Base-by-base conservation (phyloP, 2,797 vertebrate species). In the Cryptoblepharus egeriae region DNA sequence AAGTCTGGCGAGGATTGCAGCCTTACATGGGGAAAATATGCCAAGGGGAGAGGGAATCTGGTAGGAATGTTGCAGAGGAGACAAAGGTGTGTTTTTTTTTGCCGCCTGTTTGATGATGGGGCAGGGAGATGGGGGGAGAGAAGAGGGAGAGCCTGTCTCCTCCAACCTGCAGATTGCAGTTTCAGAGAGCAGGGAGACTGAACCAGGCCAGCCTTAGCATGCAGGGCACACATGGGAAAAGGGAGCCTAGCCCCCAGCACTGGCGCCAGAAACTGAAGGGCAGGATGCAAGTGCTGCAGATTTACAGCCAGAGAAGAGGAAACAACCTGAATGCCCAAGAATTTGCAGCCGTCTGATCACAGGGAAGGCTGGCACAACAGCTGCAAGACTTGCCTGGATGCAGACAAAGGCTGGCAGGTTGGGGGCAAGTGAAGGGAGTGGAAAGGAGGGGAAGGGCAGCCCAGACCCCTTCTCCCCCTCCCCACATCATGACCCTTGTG, bases 281-380 rank as follows among this genome's bases (percentile, higher is more conserved):
- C 95, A 92, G 92, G 91, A 90, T 75, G 77, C 91, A 84, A 95
- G 95, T 92, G 94, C 94, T 93, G 92, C 95, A 96, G 96, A 96
- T 96, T 96, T 96, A 96, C 94, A 93, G 95, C 94, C 87, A 93
- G 94, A 93, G 94, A 95, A 94, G 93, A 94, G 94, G 92, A 94
- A 93, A 91, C 91, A 92, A 91, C 90, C 91, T 94, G 85, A 94
- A 94, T 94, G 95, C 94, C 94, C 87, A 92, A 95, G 96, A 97
- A 97, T 97, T 97, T 92, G 96, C 95, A 96, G 95, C 96, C 96
- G 95, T 96, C 94, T 96, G 96, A 97, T 97, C 96, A 97, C 94
- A 97, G 96, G 94, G 88, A 94, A 95, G 95, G 93, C 93, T 94
- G 92, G 95, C 94, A 93, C 95, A 96, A 97, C 97, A 97, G 97